phyloP scores from a whole-genome alignment of 2,797 vertebrate genomes.

The Brachyrhaphis roseni region DNA sequence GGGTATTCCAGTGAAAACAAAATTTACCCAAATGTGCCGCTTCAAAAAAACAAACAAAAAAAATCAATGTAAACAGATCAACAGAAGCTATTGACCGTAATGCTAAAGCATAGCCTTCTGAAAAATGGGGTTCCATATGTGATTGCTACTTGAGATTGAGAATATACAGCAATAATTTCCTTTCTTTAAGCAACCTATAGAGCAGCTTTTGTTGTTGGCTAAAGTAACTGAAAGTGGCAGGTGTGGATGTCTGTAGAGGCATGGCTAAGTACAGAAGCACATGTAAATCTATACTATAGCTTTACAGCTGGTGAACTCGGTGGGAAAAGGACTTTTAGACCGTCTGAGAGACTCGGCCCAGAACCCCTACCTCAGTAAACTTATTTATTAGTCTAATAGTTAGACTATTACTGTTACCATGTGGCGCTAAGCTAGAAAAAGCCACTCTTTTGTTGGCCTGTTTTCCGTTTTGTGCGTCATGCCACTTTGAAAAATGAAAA shows the following conservation, averaged over 20 bases:
- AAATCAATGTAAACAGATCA: neutral
- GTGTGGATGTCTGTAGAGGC: conserved; percentile 45
- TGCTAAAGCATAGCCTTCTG: neutral
- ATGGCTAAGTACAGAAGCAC: conserved; percentile 26
- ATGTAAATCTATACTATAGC: conserved; percentile 56
- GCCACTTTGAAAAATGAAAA: neutral
- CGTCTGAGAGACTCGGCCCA: neutral
- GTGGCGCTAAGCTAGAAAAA: neutral
- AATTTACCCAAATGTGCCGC: neutral
- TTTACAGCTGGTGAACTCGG: conserved; percentile 34
- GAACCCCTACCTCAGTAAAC: conserved; percentile 35
- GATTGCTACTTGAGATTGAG: neutral
- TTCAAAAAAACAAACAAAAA: neutral
- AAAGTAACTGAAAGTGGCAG: conserved; percentile 60
- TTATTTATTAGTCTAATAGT: neutral
- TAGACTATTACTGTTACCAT: no score
- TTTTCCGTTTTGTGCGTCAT: neutral
- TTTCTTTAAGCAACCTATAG: neutral
- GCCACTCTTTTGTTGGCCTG: neutral
- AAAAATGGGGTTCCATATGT: neutral
- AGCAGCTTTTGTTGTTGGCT: conserved; percentile 5
- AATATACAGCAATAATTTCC: conserved; percentile 17
- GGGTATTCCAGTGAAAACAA: neutral
- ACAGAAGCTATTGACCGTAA: neutral
- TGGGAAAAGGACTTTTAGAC: conserved; percentile 22